phyloP scores from a whole-genome alignment of 92 coral and sea anemone species.

The Desmophyllum pertusum region DNA sequence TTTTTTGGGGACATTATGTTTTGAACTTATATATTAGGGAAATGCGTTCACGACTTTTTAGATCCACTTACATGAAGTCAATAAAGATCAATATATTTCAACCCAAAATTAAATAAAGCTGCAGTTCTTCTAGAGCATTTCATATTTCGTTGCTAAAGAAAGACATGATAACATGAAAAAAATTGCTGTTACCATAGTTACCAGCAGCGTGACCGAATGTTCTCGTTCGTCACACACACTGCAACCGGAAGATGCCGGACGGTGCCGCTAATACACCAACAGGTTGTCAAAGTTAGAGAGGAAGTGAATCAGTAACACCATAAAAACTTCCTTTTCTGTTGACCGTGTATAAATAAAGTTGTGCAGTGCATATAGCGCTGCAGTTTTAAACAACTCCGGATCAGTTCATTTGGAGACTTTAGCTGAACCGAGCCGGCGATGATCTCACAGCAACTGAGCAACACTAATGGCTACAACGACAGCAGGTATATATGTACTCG shows the following conservation, averaged over 20 bases:
- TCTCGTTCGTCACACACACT: background rate
- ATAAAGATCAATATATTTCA: background rate
- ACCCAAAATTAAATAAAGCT: background rate
- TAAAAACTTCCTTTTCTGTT: background rate
- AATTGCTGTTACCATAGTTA: background rate
- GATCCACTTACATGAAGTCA: background rate
- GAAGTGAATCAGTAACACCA: background rate
- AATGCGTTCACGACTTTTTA: background rate
- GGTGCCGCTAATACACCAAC: background rate
- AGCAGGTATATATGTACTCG: too few species aligned
- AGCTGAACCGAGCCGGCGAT: background rate
- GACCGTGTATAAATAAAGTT: background rate
- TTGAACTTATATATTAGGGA: too few species aligned
- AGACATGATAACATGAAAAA: background rate
- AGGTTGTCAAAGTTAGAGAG: background rate
- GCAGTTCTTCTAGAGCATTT: background rate
- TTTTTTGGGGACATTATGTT: background rate
- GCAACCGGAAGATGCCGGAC: background rate
- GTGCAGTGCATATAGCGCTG: too few species aligned
- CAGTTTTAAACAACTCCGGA: background rate
- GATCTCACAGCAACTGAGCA: background rate
- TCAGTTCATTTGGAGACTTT: background rate
- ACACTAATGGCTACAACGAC: background rate
- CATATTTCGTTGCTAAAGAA: background rate
- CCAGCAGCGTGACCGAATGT: background rate